phyloP scores from a whole-genome alignment of 2,888 invertebrate genomes.

The Anaspis maculata region DNA sequence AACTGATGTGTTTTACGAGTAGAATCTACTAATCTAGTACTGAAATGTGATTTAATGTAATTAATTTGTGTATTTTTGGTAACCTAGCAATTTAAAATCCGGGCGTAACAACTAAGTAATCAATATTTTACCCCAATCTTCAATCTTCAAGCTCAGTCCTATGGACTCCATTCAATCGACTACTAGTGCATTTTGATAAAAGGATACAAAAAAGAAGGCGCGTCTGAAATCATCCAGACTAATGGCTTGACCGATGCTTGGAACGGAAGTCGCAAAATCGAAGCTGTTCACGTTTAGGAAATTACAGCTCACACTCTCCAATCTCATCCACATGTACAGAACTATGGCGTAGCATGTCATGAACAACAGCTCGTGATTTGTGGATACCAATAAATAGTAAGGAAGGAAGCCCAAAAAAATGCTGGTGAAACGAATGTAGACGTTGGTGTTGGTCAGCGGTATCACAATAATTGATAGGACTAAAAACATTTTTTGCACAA shows the following conservation, averaged over 20 bases:
- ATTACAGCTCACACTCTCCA: no score
- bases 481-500: conserved; percentile 2
- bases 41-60: no score
- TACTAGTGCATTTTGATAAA: conserved; percentile 1
- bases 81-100: no score
- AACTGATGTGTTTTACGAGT: no score
- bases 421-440: conserved; percentile 21
- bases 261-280: no score
- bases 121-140: no score
- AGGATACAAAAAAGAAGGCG: conserved; percentile 24
- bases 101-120: no score
- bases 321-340: conserved; percentile 24
- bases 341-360: conserved; percentile 22
- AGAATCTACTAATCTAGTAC: no score
- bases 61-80: no score
- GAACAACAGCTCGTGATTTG: conserved; percentile 27
- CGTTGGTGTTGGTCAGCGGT: conserved; percentile 21
- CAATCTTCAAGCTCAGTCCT: no score
- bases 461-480: conserved; percentile 23
- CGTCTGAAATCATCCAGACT: conserved; percentile 21
- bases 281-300: no score
- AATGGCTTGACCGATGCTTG: conserved; percentile 10
- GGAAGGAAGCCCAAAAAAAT: conserved; percentile 28
- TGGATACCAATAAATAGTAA: conserved; percentile 29
- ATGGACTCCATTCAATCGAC: no score